A percentile compares a stretch with the other conserved stretches of the same genome.
phyloP scores from a whole-genome alignment of 2,113 vertebrate species.

The Panthera leo region DNA sequence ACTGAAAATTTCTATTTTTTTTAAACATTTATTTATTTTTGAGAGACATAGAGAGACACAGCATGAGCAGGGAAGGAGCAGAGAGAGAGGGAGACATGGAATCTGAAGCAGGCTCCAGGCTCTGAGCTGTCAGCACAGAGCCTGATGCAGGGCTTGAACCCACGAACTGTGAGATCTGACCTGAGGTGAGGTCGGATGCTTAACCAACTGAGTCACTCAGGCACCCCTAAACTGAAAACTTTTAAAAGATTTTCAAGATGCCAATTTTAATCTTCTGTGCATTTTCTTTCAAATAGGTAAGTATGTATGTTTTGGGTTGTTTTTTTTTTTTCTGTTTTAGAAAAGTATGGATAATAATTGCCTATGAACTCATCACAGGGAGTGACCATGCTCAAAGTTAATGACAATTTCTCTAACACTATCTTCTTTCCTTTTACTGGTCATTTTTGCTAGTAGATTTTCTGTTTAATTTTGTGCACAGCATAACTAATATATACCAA shows the following conservation, averaged over 20 bases:
- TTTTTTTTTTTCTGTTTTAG: background rate
- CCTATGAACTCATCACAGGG: background rate
- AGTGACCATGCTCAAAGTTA: background rate
- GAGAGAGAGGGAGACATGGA: no score
- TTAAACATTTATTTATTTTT: no score
- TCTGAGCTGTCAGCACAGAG: no score
- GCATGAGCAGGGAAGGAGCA: no score
- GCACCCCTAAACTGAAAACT: slow-evolving; percentile 3
- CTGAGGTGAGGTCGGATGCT: no score
- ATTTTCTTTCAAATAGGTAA: slow-evolving; percentile 19
- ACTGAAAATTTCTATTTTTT: slow-evolving; percentile 34
- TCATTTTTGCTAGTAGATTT: slow-evolving; percentile 30
- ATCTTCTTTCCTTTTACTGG: background rate
- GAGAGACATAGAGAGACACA: no score
- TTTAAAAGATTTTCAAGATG: slow-evolving; percentile 33
- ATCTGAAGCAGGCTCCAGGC: no score
- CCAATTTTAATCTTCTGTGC: slow-evolving; percentile 42
- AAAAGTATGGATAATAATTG: slow-evolving; percentile 40
- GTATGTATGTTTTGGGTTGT: background rate
- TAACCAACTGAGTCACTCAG: no score
- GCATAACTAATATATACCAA: background rate
- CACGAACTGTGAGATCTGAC: no score
- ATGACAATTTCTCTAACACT: background rate
- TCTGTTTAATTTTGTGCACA: background rate
- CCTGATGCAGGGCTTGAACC: no score